phyloP scores from a whole-genome alignment of 2,797 vertebrate genomes.

The Enteromius unitaeniatus region DNA sequence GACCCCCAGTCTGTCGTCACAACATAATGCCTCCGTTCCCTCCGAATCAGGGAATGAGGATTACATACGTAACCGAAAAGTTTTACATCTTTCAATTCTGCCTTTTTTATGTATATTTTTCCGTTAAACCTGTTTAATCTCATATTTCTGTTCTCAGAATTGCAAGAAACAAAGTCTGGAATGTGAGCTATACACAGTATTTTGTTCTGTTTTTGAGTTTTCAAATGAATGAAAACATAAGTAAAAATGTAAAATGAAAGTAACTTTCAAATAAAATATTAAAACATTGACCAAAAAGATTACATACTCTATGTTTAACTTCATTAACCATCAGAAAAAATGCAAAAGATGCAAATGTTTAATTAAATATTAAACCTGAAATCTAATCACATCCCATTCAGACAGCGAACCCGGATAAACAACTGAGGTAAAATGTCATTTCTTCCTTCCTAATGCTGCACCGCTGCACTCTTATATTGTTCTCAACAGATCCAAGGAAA shows the following conservation, averaged over 20 bases:
- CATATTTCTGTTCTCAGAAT: neutral
- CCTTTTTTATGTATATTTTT: neutral
- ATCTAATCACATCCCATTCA: neutral
- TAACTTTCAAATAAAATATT: neutral
- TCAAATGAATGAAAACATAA: neutral
- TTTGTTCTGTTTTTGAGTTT: neutral
- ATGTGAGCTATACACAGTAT: neutral
- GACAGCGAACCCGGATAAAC: neutral
- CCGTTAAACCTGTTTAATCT: neutral
- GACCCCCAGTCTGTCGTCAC: no score
- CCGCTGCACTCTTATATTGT: neutral
- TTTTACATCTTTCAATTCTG: no score
- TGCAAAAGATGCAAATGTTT: neutral
- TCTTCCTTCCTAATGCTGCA: neutral
- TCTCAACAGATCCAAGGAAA: neutral
- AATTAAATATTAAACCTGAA: neutral
- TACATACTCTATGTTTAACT: neutral
- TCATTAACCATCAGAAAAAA: neutral
- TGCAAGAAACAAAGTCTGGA: neutral
- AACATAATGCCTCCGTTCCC: no score
- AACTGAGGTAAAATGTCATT: neutral
- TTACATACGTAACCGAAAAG: no score
- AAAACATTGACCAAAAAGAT: neutral
- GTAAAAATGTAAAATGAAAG: neutral
- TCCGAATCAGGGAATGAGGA: no score